A percentile compares a stretch with the other conserved stretches of the same genome.
phyloP scores from a whole-genome alignment of 2,888 invertebrate species.

The Drosophila gaucha region DNA sequence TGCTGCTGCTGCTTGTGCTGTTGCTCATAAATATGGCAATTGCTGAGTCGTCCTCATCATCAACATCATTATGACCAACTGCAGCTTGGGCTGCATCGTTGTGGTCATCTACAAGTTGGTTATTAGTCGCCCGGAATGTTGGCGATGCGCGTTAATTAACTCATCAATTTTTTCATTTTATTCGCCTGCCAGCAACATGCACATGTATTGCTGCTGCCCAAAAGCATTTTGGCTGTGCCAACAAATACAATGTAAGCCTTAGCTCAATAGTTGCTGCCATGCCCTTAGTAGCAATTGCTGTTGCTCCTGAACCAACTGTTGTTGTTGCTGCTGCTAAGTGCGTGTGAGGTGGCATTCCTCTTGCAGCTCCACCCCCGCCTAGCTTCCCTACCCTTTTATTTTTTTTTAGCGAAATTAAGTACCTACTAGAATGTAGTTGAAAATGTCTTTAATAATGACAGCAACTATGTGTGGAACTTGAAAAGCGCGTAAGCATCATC shows the following conservation, averaged over 20 bases:
- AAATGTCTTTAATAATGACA: constrained; percentile 81
- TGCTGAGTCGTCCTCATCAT: constrained; percentile 31
- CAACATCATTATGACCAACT: constrained; percentile 19
- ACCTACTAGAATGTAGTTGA: constrained; percentile 80
- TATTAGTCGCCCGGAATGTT: constrained; percentile 79
- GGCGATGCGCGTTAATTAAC: constrained; percentile 80
- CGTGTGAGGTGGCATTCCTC: constrained; percentile 71
- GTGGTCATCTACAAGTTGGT: constrained; percentile 77
- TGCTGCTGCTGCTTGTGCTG: constrained; percentile 20
- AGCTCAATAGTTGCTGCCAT: constrained; percentile 1
- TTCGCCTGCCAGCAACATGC: constrained; percentile 14
- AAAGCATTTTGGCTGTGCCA: constrained; percentile 44
- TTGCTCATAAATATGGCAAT: constrained; percentile 58
- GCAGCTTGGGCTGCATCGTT: constrained; percentile 16
- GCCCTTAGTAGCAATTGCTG: constrained; percentile 1
- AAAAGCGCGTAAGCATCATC: constrained; percentile 80
- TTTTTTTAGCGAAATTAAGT: constrained; percentile 67
- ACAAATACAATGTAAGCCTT: constrained; percentile 20
- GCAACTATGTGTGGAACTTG: constrained; percentile 80
- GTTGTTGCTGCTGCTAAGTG: too few species aligned
- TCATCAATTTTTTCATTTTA: constrained; percentile 72
- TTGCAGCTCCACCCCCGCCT: constrained; percentile 4
- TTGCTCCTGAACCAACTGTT: too few species aligned
- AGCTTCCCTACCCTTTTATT: constrained; percentile 1
- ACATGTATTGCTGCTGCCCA: constrained; percentile 22